Conservation (phyloP, 2,888 invertebrate species). For the Sesia bembeciformis region DNA sequence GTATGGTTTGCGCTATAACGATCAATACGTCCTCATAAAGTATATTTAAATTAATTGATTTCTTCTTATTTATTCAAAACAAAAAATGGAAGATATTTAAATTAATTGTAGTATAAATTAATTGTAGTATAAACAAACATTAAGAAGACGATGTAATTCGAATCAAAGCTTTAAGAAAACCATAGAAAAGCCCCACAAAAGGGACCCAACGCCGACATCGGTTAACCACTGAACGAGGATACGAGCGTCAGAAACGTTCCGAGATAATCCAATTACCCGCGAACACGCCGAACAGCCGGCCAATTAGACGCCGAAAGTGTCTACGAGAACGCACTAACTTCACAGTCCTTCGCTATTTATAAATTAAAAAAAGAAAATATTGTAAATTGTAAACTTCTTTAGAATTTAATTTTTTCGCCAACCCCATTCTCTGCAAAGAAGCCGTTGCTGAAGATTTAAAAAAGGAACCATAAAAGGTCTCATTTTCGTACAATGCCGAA, state of each 20-base stretch:
- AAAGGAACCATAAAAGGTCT: background rate
- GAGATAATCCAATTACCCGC: slow-evolving; percentile 43
- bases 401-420: background rate
- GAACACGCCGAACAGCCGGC: slow-evolving; percentile 24
- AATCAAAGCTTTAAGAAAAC: background rate
- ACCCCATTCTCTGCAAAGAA: background rate
- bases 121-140: background rate
- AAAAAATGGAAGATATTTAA: background rate
- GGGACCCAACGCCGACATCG: no score
- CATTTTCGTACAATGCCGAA: background rate
- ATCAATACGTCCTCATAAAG: no score
- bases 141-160: background rate
- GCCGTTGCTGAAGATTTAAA: background rate
- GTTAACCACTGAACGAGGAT: background rate
- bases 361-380: background rate
- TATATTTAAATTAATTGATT: no score
- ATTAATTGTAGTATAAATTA: background rate
- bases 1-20: no score
- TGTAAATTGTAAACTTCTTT: background rate
- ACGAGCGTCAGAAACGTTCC: slow-evolving; percentile 4
- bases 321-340: slow-evolving; percentile 15
- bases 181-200: background rate
- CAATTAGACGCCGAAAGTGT: slow-evolving; percentile 36
- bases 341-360: background rate
- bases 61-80: no score